Base-by-base conservation (phyloP, 2,113 vertebrate genomes). In the Eulacestoma nigropectus region DNA sequence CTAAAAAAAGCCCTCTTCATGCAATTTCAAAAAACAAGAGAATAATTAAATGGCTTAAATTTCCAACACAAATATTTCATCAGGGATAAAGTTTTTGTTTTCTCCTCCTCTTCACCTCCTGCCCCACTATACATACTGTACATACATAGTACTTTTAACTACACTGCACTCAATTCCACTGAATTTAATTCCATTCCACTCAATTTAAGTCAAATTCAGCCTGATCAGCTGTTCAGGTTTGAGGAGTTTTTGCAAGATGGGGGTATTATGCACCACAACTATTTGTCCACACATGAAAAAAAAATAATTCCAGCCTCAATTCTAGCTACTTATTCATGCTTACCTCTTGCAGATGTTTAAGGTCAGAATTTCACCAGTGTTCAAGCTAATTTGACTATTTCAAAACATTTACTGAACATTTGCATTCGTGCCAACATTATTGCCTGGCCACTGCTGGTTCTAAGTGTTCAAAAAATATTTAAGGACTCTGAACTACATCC, bases 51-150 rank as follows among this genome's bases (percentile, higher is more conserved):
- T 55, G 11, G 42, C n/a, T 93, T 91, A 18, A 46, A 78, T 52
- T 56, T 91, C 64, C 64, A 91, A 55, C n/a, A 57, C 5, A 69
- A 59, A 32, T 10, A 80, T 46, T 79, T 56, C 10, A 27, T 12
- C 39, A 30, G 1, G 26, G 42, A 78, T 32, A 23, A 84, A 67
- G 22, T 62, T 70, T 13, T 37, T 21, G 32, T 91, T 57, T 75
- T 37, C 18, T 60, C 26, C 19, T 87, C 10, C 46, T 41, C 44
- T 63, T 69, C 27, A 39, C 5, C 44, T 62, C 6, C 20, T 52
- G 25, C 17, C 0, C 1, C 7, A 4, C 13, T 10, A 63, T 8
- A 22, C 1, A 57, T 6, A 30, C 6, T 9, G 8, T 13, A 73
- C 1, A 1, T 18, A 42, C 3, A 19, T 0, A 52, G 16, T 6